phyloP scores from a whole-genome alignment of 2,797 vertebrate species.

The Hylomyscus alleni region DNA sequence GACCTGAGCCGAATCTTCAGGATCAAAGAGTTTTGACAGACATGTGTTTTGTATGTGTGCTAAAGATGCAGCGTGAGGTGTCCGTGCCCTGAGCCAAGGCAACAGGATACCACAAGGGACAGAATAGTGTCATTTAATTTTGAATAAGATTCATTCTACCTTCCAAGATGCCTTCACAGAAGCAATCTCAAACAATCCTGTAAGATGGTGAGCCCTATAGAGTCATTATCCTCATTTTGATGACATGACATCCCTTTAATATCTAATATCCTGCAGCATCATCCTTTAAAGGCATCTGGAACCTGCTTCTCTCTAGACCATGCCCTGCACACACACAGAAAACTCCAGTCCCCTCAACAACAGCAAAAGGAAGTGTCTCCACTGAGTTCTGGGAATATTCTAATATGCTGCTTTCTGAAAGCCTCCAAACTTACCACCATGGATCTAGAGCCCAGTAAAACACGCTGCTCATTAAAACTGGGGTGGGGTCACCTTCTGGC shows the following conservation, averaged over 20 bases:
- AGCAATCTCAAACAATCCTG: background rate
- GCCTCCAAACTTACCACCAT: background rate
- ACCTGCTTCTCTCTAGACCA: background rate
- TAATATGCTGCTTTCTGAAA: slow-evolving; percentile 16
- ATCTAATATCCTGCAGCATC: background rate
- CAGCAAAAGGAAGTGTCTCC: background rate
- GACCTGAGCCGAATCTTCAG: background rate
- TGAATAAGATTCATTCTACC: background rate
- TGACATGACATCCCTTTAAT: background rate
- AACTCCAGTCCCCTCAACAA: background rate
- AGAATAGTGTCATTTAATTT: background rate
- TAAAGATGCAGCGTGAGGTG: background rate
- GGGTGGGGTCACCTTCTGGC: background rate
- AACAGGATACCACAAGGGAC: background rate
- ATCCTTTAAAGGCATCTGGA: background rate
- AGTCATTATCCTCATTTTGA: background rate
- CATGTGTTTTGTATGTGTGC: background rate
- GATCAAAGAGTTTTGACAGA: background rate
- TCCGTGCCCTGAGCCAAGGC: background rate
- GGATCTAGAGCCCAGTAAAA: background rate
- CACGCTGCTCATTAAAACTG: background rate
- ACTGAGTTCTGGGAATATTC: background rate
- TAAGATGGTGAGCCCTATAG: background rate
- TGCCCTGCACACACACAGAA: background rate
- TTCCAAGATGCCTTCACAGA: slow-evolving; percentile 2